phyloP scores from a whole-genome alignment of 2,797 vertebrate genomes.

The Acanthiza pusilla region DNA sequence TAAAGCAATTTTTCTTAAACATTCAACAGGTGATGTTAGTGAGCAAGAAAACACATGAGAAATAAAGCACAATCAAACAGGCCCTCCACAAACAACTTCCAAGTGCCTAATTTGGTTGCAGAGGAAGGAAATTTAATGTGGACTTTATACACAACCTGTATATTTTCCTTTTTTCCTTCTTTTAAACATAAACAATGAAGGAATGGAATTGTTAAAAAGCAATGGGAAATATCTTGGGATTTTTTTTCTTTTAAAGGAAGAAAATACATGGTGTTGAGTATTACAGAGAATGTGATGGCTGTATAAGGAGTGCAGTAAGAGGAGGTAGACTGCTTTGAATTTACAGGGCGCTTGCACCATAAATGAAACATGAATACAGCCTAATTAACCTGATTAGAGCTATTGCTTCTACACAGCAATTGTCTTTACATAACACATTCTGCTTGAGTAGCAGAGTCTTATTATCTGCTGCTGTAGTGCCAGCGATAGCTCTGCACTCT shows the following conservation, averaged over 20 bases:
- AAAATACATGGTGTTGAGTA: background rate
- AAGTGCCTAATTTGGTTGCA: background rate
- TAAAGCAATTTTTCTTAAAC: background rate
- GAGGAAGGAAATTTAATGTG: background rate
- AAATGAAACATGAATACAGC: slow-evolving; percentile 69
- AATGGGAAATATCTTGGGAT: background rate
- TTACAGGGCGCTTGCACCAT: slow-evolving; percentile 60
- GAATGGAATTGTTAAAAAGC: background rate
- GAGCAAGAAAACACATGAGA: background rate
- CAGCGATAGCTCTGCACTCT: background rate
- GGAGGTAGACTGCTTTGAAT: slow-evolving; percentile 57
- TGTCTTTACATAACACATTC: slow-evolving; percentile 66
- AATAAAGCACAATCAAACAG: background rate
- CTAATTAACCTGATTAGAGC: slow-evolving; percentile 76
- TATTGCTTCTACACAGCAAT: slow-evolving; percentile 58
- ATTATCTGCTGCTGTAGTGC: slow-evolving; percentile 61
- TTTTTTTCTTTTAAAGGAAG: background rate
- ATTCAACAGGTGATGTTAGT: background rate
- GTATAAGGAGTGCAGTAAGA: slow-evolving; percentile 7
- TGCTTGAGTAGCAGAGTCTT: slow-evolving; percentile 59
- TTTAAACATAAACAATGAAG: background rate
- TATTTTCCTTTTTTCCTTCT: background rate
- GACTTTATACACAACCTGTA: background rate
- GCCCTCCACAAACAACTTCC: background rate
- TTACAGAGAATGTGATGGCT: background rate